phyloP scores from a whole-genome alignment of 2,888 invertebrate species.

The Sclerodermus sp. region DNA sequence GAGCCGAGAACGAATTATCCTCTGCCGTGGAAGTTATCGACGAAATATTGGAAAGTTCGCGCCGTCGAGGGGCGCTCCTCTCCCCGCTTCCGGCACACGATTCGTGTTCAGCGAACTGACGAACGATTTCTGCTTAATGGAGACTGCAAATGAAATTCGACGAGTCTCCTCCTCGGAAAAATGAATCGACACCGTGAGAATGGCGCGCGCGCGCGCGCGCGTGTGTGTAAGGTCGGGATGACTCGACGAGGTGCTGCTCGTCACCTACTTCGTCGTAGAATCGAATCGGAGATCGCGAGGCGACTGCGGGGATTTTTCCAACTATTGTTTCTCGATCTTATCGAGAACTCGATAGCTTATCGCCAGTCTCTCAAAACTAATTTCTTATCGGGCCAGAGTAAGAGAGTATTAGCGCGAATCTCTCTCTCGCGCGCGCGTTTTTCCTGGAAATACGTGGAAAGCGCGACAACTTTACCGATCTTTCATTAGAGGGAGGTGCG shows the following conservation, averaged over 20 bases:
- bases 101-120: conserved; percentile 9
- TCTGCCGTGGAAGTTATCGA: conserved; percentile 41
- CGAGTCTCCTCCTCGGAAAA: background rate
- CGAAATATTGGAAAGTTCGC: conserved; percentile 39
- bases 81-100: conserved; percentile 11
- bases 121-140: conserved; percentile 21
- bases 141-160: conserved; percentile 12
- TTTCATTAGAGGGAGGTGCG: no score
- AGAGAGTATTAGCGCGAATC: background rate
- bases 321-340: background rate
- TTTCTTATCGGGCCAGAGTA: background rate
- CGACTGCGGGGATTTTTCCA: no score
- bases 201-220: background rate
- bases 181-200: background rate
- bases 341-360: background rate
- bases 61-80: conserved; percentile 18
- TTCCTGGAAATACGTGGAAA: no score
- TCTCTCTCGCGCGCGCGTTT: no score
- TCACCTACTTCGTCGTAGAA: background rate
- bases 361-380: background rate
- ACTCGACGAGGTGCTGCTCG: no score
- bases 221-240: no score
- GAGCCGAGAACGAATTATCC: conserved; percentile 47
- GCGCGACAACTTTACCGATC: no score
- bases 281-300: background rate